phyloP scores from a whole-genome alignment of 2,113 vertebrate species.

The Corythoichthys haematopterus region DNA sequence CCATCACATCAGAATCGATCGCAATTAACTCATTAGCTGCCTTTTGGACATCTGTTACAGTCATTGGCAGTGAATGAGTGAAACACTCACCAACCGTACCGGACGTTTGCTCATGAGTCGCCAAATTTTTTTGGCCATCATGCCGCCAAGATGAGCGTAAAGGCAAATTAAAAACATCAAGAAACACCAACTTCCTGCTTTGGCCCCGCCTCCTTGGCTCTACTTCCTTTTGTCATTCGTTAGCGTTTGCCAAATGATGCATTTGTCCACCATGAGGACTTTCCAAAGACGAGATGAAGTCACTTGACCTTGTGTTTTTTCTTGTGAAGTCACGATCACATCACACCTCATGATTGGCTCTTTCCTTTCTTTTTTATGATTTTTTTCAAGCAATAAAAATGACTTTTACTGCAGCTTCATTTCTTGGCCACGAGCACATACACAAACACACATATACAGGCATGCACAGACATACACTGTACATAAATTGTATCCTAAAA shows the following conservation, averaged over 20 bases:
- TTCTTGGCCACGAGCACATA: background rate
- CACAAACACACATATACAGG: background rate
- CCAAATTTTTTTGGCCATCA: background rate
- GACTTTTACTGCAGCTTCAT: background rate
- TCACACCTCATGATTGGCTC: background rate
- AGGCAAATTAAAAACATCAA: background rate
- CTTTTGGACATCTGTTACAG: no score
- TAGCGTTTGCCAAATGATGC: constrained; percentile 1
- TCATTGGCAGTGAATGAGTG: no score
- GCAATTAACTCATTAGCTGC: no score
- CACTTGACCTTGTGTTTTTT: background rate
- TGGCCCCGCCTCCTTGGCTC: background rate
- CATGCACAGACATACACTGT: background rate
- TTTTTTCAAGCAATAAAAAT: constrained; percentile 10
- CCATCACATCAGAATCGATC: no score
- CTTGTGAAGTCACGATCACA: background rate
- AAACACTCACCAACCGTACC: background rate
- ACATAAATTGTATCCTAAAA: no score
- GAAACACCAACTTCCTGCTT: background rate
- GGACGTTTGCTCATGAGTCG: background rate
- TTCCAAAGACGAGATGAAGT: background rate
- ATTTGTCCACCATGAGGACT: background rate
- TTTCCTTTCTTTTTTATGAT: background rate
- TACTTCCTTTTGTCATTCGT: background rate
- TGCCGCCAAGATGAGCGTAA: background rate